These are phyloP conservation scores for Radopholus similis DNA, from an alignment of 1,140 invertebrate species.

Conservation along the genomic window DNA sequence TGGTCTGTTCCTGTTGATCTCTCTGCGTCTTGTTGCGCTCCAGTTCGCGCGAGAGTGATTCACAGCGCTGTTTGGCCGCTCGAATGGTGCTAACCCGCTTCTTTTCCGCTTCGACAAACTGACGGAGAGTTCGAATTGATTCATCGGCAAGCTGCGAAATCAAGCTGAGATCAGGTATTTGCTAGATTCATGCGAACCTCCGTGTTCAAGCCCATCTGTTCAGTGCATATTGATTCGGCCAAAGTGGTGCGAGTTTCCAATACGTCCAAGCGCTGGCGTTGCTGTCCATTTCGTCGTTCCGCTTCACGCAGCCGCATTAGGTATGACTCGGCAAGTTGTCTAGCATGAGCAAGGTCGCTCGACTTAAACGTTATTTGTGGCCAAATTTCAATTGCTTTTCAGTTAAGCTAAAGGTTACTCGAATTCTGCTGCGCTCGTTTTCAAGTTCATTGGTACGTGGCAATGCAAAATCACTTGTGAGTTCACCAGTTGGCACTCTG, in stretches of 20 bases:
- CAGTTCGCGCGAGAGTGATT: slow-evolving; percentile 2
- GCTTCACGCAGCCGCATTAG: slow-evolving; percentile 4
- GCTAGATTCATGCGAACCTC: neutral
- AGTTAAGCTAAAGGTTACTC: neutral
- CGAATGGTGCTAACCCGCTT: neutral
- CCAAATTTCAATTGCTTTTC: neutral
- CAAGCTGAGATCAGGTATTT: neutral
- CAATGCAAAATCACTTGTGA: slow-evolving; percentile 12
- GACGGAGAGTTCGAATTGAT: slow-evolving; percentile 3
- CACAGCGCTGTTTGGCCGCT: slow-evolving; percentile 5
- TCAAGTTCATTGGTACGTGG: neutral
- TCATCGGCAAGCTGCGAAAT: neutral
- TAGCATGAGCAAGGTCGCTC: neutral
- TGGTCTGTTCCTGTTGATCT: slow-evolving; percentile 14
- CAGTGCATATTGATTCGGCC: slow-evolving; percentile 10
- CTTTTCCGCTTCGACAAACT: slow-evolving; percentile 4
- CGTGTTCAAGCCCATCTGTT: slow-evolving; percentile 9
- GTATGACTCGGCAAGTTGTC: slow-evolving; percentile 13
- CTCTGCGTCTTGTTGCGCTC: slow-evolving; percentile 6
- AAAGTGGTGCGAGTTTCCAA: slow-evolving; percentile 14
- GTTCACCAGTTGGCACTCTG: neutral
- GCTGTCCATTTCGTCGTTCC: slow-evolving; percentile 7
- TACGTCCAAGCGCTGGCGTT: slow-evolving; percentile 6
- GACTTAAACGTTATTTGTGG: neutral
- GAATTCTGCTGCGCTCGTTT: slow-evolving; percentile 5